phyloP scores from a whole-genome alignment of 2,888 invertebrate species.

The Meiosimyza decipiens region DNA sequence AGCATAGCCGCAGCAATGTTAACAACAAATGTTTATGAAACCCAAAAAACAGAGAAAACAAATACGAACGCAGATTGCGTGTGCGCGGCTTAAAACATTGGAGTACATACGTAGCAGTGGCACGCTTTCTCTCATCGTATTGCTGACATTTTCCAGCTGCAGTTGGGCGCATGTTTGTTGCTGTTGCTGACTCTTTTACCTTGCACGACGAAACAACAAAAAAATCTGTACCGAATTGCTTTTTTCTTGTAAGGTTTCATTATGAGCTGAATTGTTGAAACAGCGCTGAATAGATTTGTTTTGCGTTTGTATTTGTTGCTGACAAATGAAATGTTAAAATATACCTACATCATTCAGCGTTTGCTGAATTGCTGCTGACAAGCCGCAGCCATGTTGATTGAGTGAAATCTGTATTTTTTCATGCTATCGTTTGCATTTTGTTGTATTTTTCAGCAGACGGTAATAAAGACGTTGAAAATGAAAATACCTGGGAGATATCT shows the following conservation, averaged over 20 bases:
- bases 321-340: not conserved
- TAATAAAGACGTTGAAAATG: no score
- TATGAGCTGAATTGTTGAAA: slow-evolving; percentile 1
- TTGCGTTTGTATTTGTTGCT: not conserved
- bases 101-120: not conserved
- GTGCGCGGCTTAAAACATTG: not conserved
- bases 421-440: not conserved
- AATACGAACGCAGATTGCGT: not conserved
- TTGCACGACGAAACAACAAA: slow-evolving; percentile 2
- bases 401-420: slow-evolving; percentile 13
- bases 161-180: slow-evolving; percentile 9
- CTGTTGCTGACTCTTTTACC: not conserved
- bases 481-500: no score
- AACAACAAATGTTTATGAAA: not conserved
- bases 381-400: slow-evolving; percentile 27
- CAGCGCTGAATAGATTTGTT: not conserved
- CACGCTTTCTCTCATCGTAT: not conserved
- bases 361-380: slow-evolving; percentile 18
- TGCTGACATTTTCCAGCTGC: not conserved
- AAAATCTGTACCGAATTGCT: not conserved
- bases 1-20: not conserved
- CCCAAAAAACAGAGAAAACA: not conserved
- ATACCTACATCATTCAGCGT: not conserved
- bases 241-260: slow-evolving; percentile 13
- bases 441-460: not conserved